Evolutionary conservation across 2,888 invertebrate genomes (phyloP).

Genomic region (Lasius fuliginosus): DNA sequence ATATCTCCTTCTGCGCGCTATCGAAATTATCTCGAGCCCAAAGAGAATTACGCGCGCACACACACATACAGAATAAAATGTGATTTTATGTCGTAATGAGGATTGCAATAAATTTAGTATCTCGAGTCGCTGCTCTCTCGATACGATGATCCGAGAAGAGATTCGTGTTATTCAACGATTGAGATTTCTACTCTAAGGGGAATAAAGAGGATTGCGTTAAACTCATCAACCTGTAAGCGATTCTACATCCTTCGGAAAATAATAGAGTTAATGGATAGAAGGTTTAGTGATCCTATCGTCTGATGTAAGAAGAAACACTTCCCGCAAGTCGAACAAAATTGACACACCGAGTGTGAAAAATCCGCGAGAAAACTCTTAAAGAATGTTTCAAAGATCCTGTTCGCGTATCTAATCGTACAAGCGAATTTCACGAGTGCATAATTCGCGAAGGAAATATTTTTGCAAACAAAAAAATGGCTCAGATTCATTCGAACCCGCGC

Average conservation of each 20-base stretch:
- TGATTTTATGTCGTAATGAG: slow-evolving; percentile 4
- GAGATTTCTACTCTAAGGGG: slow-evolving; percentile 22
- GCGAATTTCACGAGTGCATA: neutral
- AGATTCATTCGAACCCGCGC: neutral
- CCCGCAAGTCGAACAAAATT: neutral
- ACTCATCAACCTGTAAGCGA: slow-evolving; percentile 21
- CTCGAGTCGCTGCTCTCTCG: neutral
- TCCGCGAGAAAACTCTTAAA: neutral
- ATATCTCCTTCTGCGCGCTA: neutral
- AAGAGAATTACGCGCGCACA: neutral
- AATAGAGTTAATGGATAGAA: slow-evolving; percentile 15
- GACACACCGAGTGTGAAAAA: slow-evolving; percentile 8
- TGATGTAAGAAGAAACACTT: slow-evolving; percentile 1
- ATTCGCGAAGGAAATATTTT: neutral
- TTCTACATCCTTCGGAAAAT: slow-evolving; percentile 23
- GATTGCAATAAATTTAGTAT: neutral
- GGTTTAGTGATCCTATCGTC: neutral
- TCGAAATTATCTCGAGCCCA: neutral
- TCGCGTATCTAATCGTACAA: neutral
- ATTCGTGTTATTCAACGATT: slow-evolving; percentile 19
- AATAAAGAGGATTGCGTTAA: slow-evolving; percentile 38
- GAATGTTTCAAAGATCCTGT: neutral
- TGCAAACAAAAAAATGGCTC: neutral
- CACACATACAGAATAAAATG: neutral
- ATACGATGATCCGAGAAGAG: neutral